Evolutionary conservation across 1,140 invertebrate genomes (phyloP).

Genomic region (Listronotus oregonensis): DNA sequence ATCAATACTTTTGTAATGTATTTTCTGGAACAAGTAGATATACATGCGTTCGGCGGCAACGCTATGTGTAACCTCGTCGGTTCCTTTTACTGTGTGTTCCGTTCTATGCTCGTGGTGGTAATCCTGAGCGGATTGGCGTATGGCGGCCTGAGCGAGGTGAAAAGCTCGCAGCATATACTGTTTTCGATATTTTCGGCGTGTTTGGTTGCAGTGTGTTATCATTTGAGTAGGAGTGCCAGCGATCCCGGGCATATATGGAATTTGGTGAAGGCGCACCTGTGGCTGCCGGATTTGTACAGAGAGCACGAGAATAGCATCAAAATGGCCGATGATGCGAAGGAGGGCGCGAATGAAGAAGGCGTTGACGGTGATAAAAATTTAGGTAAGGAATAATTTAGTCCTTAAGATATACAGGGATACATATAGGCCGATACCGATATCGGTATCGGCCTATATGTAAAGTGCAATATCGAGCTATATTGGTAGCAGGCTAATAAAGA

Average conservation of each 20-base stretch:
- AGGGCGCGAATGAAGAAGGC: background rate
- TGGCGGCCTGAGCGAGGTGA: slow-evolving; percentile 77
- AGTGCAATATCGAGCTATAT: no score
- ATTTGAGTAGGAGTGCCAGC: slow-evolving; percentile 88
- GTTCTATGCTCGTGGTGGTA: slow-evolving; percentile 79
- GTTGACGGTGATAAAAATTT: background rate
- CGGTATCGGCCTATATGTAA: no score
- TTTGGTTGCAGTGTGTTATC: slow-evolving; percentile 87
- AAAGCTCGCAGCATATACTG: slow-evolving; percentile 87
- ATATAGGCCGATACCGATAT: no score
- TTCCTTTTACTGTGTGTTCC: slow-evolving; percentile 81
- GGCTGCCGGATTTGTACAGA: slow-evolving; percentile 69
- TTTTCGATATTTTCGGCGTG: slow-evolving; percentile 95
- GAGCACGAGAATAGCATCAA: slow-evolving; percentile 45
- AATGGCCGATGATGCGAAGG: background rate
- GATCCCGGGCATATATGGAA: slow-evolving; percentile 92
- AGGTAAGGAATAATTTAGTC: background rate
- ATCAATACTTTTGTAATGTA: slow-evolving; percentile 97
- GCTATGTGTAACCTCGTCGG: slow-evolving; percentile 88
- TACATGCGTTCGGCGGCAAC: slow-evolving; percentile 97
- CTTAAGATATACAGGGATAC: no score
- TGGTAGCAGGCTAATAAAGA: no score
- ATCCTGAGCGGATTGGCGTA: slow-evolving; percentile 90
- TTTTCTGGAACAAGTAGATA: slow-evolving; percentile 94
- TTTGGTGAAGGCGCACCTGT: slow-evolving; percentile 77